Base-by-base conservation (phyloP, 2,888 invertebrate genomes). In the Arctia plantaginis region DNA sequence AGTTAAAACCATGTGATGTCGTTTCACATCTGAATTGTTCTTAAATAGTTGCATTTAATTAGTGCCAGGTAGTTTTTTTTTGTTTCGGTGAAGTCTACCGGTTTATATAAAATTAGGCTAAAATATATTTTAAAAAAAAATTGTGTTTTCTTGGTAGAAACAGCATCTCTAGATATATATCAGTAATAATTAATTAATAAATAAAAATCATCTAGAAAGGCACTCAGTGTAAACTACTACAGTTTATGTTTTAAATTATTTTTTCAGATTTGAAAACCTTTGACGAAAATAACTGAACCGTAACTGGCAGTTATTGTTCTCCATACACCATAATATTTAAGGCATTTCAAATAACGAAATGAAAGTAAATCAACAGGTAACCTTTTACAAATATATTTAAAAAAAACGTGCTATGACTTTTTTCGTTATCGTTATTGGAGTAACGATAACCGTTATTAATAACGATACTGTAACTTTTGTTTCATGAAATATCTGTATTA, bases 391-490 rank as follows among this genome's bases (percentile, higher is more conserved):
- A 15, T 1, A 30, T 13, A 15, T 15, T 30, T 15, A 7, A 1
- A 30, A 30, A 62, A 62, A 62, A 15, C 7, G 62, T 62, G 62
- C 30, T 18, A 62, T 30, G 62, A 18, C 7, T 30, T 62, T 55
- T 62, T 7, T 15, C 3, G n/a, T 59, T 27, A 27, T 59, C 13
- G 59, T 59, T 59, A 59, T 59, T 30, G 30, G 15, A 18, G 30
- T 62, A 30, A 62, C 20, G 33, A 65, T 66, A 47, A 27, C 18
- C 78, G 67, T 33, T 67, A 67, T 47, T 67, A 44, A 2, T 44
- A 44, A 23, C 27, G 15, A 27, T 30, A 6, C 15, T 15, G 59
- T 59, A 59, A 55, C 51, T 51, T 23, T 8, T 23, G 23, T 55
- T 23, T 23, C 20, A 55, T 44, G 10, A 44, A 15, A 23, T 30